Base-by-base conservation (phyloP, 92 coral and sea anemone species). In the Porites divaricata region DNA sequence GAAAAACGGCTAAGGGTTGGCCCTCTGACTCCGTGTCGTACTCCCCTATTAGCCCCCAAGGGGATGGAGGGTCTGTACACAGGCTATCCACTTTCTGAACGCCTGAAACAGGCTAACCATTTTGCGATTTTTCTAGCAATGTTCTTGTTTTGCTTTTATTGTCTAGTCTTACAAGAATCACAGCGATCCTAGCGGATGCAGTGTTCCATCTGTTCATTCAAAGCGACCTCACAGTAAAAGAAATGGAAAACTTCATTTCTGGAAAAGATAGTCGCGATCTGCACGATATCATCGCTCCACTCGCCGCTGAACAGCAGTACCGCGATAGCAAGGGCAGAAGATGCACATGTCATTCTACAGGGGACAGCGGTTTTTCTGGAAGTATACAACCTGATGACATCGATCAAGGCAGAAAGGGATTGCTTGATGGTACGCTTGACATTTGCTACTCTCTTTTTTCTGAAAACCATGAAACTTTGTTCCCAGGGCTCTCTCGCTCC, bases 201-300 rank as follows among this genome's bases (percentile, higher is more conserved):
- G 92, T 87, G 57, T 87, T 94, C 19, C 98, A 94, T 75, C 91
- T 94, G 75, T 94, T 94, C 87, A 88, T 94, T 22, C 98, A 94
- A 79, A 94, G 90, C 66, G 81, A 77, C 80, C 76, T 94, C 53
- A 77, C 87, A 53, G 63, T 85, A 26, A 87, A 72, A 81, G 95
- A 91, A 63, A 94, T 94, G 78, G 91, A 87, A 72, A 23, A 79
- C 22, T 83, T 94, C 17, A 79, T 92, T 23, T 88, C 81, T 15
- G 95, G 98, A 12, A 68, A 70, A 14, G 98, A 94, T 53, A 63
- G 15, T 15, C 75, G 91, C 28, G 92, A 94, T 41, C 73, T 94
- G 21, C 20, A 83, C 15, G 95, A 94, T 16, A 70, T 91, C 19
- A 88, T 92, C 75, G 65, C 67, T 19, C 92, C 88, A 2, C 78